Conservation (phyloP, 1,140 invertebrate genomes). For the Ctenoplectra terminalis region DNA sequence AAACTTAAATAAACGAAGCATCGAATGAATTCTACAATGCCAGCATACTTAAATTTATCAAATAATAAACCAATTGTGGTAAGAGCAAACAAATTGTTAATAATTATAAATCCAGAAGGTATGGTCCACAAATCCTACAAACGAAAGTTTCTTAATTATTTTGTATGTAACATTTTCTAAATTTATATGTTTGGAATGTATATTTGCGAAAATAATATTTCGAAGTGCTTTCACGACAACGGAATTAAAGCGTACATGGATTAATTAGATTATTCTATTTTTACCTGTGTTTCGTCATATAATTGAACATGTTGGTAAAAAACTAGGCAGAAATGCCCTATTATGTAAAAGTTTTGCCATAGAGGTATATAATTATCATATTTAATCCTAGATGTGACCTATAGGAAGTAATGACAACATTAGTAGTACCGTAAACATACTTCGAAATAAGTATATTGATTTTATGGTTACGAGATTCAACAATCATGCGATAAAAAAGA, state of each 20-base stretch:
- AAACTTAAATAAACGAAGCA: conserved; percentile 73
- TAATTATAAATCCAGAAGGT: conserved; percentile 85
- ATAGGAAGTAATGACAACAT: conserved; percentile 48
- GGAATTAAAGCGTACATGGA: neutral
- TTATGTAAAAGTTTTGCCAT: conserved; percentile 88
- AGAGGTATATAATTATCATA: conserved; percentile 87
- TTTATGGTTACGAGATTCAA: neutral
- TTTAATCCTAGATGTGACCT: conserved; percentile 86
- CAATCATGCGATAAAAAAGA: neutral
- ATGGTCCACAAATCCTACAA: neutral
- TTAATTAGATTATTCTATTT: conserved; percentile 55
- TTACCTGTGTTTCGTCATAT: conserved; percentile 85
- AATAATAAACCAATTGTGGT: conserved; percentile 89
- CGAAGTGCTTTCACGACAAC: neutral
- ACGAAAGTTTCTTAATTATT: neutral
- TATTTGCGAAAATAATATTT: neutral
- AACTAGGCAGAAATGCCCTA: conserved; percentile 87
- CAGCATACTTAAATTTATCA: conserved; percentile 83
- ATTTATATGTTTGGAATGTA: neutral
- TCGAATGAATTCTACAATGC: conserved; percentile 83
- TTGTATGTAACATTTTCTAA: neutral
- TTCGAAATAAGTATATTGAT: neutral
- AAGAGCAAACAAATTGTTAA: conserved; percentile 87
- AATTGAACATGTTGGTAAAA: conserved; percentile 87
- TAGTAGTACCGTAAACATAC: neutral